A percentile compares a stretch with the other conserved stretches of the same genome.
phyloP scores from a whole-genome alignment of 2,113 vertebrate species.

The Holacanthus passer region DNA sequence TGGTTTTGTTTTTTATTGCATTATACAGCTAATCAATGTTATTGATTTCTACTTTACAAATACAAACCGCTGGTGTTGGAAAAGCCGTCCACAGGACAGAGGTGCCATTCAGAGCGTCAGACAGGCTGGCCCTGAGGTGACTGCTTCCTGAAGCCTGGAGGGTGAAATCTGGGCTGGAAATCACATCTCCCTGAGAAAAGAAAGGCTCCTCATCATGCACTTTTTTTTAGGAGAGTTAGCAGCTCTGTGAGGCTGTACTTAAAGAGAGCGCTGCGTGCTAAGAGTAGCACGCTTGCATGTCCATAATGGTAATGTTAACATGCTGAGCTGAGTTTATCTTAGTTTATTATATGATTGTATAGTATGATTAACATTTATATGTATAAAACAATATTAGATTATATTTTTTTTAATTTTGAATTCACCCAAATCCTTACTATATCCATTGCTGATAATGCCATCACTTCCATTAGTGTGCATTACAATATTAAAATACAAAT shows the following conservation, averaged over 20 bases:
- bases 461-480: neutral
- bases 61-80: constrained; percentile 82
- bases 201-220: neutral
- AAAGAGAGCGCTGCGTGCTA: no score
- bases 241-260: neutral
- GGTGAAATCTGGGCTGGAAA: constrained; percentile 86
- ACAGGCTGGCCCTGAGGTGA: constrained; percentile 80
- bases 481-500: neutral
- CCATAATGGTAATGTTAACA: no score
- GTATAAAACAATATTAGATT: neutral
- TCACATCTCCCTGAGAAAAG: constrained; percentile 72
- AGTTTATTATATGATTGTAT: no score
- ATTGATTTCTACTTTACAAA: neutral
- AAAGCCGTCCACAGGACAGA: constrained; percentile 84
- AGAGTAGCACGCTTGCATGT: no score
- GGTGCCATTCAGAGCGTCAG: constrained; percentile 86
- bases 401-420: neutral
- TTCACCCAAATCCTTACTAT: neutral
- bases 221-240: no score
- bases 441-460: neutral
- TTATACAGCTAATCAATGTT: neutral
- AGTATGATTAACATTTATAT: no score
- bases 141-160: constrained; percentile 84
- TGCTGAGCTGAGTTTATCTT: no score
- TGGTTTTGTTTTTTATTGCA: neutral